A percentile compares a stretch with the other conserved stretches of the same genome.
phyloP scores from a whole-genome alignment of 2,888 invertebrate species.

The Synergus japonicus region DNA sequence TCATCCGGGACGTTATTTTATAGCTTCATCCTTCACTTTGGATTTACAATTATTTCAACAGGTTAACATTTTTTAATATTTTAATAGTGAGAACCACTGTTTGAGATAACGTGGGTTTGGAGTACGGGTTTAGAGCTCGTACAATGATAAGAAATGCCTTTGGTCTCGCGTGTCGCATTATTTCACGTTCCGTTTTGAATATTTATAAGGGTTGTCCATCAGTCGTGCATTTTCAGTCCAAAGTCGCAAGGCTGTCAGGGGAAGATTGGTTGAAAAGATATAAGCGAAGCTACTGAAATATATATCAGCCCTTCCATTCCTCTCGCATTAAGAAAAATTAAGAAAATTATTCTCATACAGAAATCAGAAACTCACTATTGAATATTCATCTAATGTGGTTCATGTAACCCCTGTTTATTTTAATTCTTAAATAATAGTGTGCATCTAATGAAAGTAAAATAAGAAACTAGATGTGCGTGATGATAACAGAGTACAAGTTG shows the following conservation, averaged over 20 bases:
- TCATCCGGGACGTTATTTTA: too few relatives aligned
- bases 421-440: not conserved
- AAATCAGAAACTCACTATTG: not conserved
- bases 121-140: slow-evolving; percentile 51
- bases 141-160: slow-evolving; percentile 73
- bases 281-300: slow-evolving; percentile 67
- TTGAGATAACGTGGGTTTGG: slow-evolving; percentile 53
- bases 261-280: slow-evolving; percentile 71
- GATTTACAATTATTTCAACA: too few relatives aligned
- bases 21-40: too few relatives aligned
- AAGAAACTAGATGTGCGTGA: not conserved
- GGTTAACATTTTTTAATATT: too few relatives aligned
- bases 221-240: slow-evolving; percentile 72
- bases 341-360: not conserved
- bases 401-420: not conserved
- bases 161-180: slow-evolving; percentile 73
- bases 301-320: slow-evolving; percentile 65
- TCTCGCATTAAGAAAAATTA: not conserved
- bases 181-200: slow-evolving; percentile 72
- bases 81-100: slow-evolving; percentile 45
- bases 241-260: slow-evolving; percentile 70
- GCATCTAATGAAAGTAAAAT: not conserved
- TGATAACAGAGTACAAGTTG: not conserved
- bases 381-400: not conserved
- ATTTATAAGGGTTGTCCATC: slow-evolving; percentile 74